Base-by-base conservation (phyloP, 1,140 invertebrate species). In the Leptonema lineaticorne region DNA sequence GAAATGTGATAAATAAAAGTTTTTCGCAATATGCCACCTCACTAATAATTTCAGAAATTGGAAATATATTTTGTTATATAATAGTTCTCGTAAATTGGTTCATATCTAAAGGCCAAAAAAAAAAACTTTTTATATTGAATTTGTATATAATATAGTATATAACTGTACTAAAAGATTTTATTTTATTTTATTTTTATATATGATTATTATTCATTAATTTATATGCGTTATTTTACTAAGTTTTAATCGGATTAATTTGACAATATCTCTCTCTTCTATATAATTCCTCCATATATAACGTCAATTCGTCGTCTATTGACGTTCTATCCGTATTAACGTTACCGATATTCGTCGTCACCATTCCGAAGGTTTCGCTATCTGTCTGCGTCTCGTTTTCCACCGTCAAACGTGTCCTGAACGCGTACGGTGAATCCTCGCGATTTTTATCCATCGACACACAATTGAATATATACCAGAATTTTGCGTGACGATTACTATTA, bases 341-440 rank as follows among this genome's bases (percentile, higher is more conserved):
- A 5, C 50, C 28, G 1, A 48, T 59, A 16, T 30, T 45, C 18
- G 29, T 56, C 11, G 66, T 28, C 14, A 66, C 60, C 70, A 69
- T 65, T 6, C 20, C 59, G 60, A 64, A 68, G 11, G 46, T 48
- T 16, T 71, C 70, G 4, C 22, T 41, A 5, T 72, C 70, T 2
- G 70, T 72, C 37, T 72, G 70, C 2, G 70, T 72, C 37, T 72
- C 70, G 33, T 64, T 72, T 30, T 72, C 70, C 11, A 72, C 64
- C 1, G 70, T 72, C 4, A 72, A 37, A 11, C 60, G 63, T 5
- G 67, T 58, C 16, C 50, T 58, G 9, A 71, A 63, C 2, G 27
- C 28, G 33, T 63, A 71, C 0, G 28, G 68, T 7, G 27, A 26
- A 3, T 33, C 62, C 11, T 53, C 30, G 16, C 30, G 45, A 14